Conservation (phyloP, 2,113 vertebrate genomes). For the Poeciliopsis occidentalis region DNA sequence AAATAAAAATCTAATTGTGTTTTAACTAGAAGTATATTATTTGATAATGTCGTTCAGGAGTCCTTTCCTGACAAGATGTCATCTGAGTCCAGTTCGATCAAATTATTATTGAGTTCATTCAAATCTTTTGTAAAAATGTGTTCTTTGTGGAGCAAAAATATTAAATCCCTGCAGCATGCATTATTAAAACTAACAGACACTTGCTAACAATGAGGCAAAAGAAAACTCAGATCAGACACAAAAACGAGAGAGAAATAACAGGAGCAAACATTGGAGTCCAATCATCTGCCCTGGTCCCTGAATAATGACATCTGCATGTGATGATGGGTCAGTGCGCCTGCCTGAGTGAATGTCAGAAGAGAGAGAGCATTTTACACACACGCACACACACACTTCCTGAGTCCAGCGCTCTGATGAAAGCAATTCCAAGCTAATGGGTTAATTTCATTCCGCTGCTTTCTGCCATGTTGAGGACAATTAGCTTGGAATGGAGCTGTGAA, state of each 20-base stretch:
- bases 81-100: not conserved
- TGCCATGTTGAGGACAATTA: constrained; percentile 82
- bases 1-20: not conserved
- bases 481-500: constrained; percentile 79
- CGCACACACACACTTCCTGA: constrained; percentile 48
- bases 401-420: constrained; percentile 54
- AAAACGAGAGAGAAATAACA: not conserved
- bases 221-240: not conserved
- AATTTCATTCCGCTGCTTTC: constrained; percentile 80
- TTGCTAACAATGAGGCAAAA: not conserved
- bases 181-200: not conserved
- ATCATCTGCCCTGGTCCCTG: not conserved
- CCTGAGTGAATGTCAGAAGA: constrained; percentile 6
- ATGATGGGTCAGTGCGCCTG: constrained; percentile 1
- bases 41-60: not conserved
- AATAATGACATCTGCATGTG: constrained; percentile 12
- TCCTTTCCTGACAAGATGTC: not conserved
- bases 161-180: not conserved
- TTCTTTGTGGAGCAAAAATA: not conserved
- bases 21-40: not conserved
- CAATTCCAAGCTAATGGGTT: constrained; percentile 77
- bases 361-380: constrained; percentile 16
- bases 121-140: not conserved
- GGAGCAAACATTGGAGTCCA: not conserved
- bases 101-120: not conserved